Percentiles rank a stretch among this genome's conserved stretches.
These are phyloP conservation scores for Austrofundulus limnaeus DNA, from an alignment of 2,113 vertebrate species.

Conservation along the genomic window DNA sequence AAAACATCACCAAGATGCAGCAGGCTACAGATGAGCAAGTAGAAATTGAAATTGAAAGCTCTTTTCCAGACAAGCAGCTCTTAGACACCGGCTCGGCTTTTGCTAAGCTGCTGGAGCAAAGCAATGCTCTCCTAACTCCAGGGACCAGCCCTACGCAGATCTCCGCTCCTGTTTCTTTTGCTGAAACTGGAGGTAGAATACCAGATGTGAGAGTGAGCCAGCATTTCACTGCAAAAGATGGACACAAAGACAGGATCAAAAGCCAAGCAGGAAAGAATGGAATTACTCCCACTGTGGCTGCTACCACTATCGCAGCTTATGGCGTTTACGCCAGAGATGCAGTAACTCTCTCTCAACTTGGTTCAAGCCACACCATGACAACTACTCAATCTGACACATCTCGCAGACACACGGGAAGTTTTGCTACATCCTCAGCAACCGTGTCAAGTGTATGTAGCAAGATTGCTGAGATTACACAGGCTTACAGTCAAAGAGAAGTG, in stretches of 20 bases:
- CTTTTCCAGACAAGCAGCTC: constrained; percentile 85
- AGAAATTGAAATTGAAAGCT: constrained; percentile 76
- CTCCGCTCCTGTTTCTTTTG: constrained; percentile 90
- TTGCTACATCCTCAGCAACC: constrained; percentile 69
- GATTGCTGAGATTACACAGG: constrained; percentile 81
- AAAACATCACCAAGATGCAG: constrained; percentile 82
- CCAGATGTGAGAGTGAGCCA: constrained; percentile 95
- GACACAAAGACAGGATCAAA: constrained; percentile 83
- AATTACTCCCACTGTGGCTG: constrained; percentile 73
- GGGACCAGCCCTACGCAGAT: constrained; percentile 96
- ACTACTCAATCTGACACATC: constrained; percentile 70
- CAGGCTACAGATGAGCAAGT: constrained; percentile 77
- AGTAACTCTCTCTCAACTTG: constrained; percentile 78
- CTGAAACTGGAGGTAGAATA: constrained; percentile 78
- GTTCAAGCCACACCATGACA: constrained; percentile 73
- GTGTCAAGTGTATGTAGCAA: constrained; percentile 80
- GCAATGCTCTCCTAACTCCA: constrained; percentile 84
- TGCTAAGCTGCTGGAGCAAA: constrained; percentile 81
- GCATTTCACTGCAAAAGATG: constrained; percentile 90
- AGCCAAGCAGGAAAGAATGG: constrained; percentile 80
- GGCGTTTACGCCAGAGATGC: constrained; percentile 80
- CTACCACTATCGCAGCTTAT: constrained; percentile 79
- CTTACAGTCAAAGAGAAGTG: constrained; percentile 80
- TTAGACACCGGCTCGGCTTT: constrained; percentile 91
- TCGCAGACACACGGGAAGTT: constrained; percentile 64